A percentile compares a stretch with the other conserved stretches of the same genome.
phyloP scores from a whole-genome alignment of 2,888 invertebrate genomes.

The Amphipoea oculea region DNA sequence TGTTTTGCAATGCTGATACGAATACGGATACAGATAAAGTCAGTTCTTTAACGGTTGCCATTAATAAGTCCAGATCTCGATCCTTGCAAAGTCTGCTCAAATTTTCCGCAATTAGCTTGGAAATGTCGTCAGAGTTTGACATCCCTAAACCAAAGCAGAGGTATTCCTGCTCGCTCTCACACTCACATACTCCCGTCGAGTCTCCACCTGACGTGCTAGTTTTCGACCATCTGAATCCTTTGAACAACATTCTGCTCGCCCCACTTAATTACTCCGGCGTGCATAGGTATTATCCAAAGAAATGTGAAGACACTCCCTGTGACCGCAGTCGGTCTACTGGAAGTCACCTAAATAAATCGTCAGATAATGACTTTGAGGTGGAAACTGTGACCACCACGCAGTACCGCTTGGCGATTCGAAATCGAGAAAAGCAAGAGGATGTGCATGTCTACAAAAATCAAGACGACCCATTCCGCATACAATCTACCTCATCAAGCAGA shows the following conservation, averaged over 20 bases:
- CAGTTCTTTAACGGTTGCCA: neutral
- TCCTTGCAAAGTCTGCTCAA: conserved; percentile 44
- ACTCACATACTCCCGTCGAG: neutral
- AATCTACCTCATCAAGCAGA: conserved; percentile 63
- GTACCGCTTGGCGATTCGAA: conserved; percentile 37
- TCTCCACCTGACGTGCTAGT: conserved; percentile 66
- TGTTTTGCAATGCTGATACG: conserved; percentile 67
- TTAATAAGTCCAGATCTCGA: neutral
- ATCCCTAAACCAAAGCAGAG: neutral
- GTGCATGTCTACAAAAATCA: conserved; percentile 10
- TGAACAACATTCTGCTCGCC: conserved; percentile 80
- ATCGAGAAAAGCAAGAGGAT: conserved; percentile 51
- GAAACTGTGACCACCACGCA: conserved; percentile 53
- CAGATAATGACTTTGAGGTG: conserved; percentile 43
- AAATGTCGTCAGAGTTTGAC: conserved; percentile 35
- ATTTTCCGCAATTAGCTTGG: conserved; percentile 8
- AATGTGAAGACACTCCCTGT: conserved; percentile 41
- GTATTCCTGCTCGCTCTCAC: no score
- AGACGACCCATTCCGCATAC: conserved; percentile 46
- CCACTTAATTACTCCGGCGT: conserved; percentile 67
- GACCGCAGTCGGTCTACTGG: conserved; percentile 17
- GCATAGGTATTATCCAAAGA: conserved; percentile 76
- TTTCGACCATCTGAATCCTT: conserved; percentile 82
- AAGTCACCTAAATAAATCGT: neutral
- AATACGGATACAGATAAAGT: conserved; percentile 44